These are phyloP conservation scores for Hydroisotoma schaefferi DNA, from an alignment of 2,888 invertebrate species.

Conservation along the genomic window DNA sequence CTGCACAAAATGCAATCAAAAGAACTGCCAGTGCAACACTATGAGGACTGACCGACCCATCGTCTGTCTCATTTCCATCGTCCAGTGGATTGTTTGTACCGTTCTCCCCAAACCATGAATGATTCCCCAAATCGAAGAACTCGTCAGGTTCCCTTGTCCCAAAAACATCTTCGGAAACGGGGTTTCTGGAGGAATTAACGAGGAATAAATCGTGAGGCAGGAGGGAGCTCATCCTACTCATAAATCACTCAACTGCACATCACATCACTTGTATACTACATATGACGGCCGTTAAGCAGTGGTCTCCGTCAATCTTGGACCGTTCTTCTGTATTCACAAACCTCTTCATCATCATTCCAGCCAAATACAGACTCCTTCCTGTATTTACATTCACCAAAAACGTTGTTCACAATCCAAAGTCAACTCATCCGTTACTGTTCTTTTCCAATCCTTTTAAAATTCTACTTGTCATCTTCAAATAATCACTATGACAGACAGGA, in stretches of 20 bases:
- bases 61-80: constrained; percentile 9
- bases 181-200: not conserved
- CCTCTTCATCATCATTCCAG: constrained; percentile 8
- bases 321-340: not conserved
- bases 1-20: constrained; percentile 79
- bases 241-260: constrained; percentile 12
- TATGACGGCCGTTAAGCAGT: no score
- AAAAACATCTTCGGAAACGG: not conserved
- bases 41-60: constrained; percentile 11
- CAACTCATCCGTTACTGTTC: not conserved
- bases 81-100: constrained; percentile 18
- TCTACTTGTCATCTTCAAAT: constrained; percentile 1
- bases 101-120: constrained; percentile 12
- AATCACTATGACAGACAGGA: not conserved
- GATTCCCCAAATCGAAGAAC: not conserved
- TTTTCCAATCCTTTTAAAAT: not conserved
- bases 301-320: no score
- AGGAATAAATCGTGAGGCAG: constrained; percentile 3
- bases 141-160: not conserved
- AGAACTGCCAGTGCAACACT: constrained; percentile 52
- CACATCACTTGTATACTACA: constrained; percentile 9
- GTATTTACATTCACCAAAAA: not conserved
- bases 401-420: not conserved
- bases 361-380: not conserved
- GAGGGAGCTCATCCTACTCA: constrained; percentile 14